Evolutionary conservation across 23 tunicate genomes (phyloP), one percentile per base, ranked within the genome.

Genomic region (Botrylloides violaceus): DNA sequence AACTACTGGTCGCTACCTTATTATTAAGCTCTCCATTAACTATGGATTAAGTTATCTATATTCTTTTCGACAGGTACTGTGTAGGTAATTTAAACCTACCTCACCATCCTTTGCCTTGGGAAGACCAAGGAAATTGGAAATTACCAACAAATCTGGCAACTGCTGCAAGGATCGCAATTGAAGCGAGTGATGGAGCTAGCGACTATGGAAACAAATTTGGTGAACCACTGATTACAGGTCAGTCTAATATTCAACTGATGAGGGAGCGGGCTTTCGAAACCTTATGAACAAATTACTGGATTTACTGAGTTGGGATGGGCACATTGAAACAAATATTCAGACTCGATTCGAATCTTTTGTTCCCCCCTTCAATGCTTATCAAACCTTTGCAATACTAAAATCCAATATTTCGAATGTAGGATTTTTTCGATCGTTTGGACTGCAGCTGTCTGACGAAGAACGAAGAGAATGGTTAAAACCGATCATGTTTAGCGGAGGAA

Each of bases 401-500:
- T n/a, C n/a, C n/a, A n/a, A n/a, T n/a, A n/a, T n/a, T n/a, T n/a
- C n/a, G n/a, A n/a, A n/a, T n/a, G n/a, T 56, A 82, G 91, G 96
- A 1, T 88, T 88, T 66, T 88, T 88, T 58, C 62, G 96, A 25
- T 58, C 96, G 2, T 79, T 79, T 71, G 88, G 96, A 25, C 48
- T 77, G 80, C 38, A 65, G 25, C 32, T 82, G 1, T 35, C 65
- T 28, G 59, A 39, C 36, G 73, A 66, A 49, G 95, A 80, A 61
- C 33, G 87, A 58, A 22, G 60, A 4, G 88, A 88, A 59, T 88
- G 96, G 96, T 48, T 82, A 59, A 88, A 88, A 55, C 96, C 96
- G 24, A 88, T 88, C 38, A 88, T 88, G 96, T 88, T 88, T 34
- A 88, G 96, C 71, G 84, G 71, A 37, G 96, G 96, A n/a, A 57